Conservation (phyloP, 2,888 invertebrate genomes). For the Papilio gigon region DNA sequence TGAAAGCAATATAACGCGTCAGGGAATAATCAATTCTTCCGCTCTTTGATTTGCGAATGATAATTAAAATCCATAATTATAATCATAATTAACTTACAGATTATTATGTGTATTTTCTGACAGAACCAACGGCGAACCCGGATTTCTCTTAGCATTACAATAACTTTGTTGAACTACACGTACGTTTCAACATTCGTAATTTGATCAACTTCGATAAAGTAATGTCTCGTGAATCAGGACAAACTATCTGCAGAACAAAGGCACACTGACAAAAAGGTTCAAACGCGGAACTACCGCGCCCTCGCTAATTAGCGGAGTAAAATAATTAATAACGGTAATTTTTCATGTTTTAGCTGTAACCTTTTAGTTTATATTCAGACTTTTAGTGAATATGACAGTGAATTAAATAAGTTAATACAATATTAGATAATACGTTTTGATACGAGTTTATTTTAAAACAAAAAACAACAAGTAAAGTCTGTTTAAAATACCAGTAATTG, state of each 20-base stretch:
- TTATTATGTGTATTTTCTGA: not conserved
- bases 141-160: too few species aligned
- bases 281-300: not conserved
- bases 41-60: slow-evolving; percentile 15
- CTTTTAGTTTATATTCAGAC: too few species aligned
- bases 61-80: slow-evolving; percentile 1
- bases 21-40: slow-evolving; percentile 25
- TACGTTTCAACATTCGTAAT: not conserved
- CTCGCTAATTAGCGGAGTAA: not conserved
- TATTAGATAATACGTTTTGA: too few species aligned
- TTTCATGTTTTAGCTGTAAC: not conserved
- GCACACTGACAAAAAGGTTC: not conserved
- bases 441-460: too few species aligned
- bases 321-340: not conserved
- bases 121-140: too few species aligned
- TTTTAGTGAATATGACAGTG: too few species aligned
- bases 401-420: too few species aligned
- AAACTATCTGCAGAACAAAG: not conserved
- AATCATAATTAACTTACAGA: too few species aligned
- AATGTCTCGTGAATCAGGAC: not conserved
- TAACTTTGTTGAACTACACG: too few species aligned
- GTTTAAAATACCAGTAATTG: not conserved
- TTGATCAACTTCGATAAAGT: not conserved
- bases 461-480: too few species aligned
- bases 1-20: slow-evolving; percentile 9